phyloP scores from a whole-genome alignment of 2,888 invertebrate genomes.

The Drosophila anomalata region DNA sequence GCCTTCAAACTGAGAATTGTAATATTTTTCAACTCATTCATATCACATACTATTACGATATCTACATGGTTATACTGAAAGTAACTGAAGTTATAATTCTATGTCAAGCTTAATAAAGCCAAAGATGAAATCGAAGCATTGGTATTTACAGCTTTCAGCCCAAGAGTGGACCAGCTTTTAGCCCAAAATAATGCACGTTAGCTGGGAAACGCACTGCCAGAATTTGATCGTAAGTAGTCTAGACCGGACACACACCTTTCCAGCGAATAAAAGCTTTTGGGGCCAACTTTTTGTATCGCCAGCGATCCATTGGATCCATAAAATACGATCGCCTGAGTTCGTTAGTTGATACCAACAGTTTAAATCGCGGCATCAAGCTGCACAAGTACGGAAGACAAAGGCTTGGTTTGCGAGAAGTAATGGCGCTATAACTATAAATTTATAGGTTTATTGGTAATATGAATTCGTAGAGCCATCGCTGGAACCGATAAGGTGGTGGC shows the following conservation, averaged over 20 bases:
- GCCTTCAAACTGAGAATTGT: conserved; percentile 26
- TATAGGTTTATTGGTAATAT: too few relatives aligned
- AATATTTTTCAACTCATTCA: conserved; percentile 12
- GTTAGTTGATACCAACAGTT: too few relatives aligned
- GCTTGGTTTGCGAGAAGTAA: too few relatives aligned
- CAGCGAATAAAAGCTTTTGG: background rate
- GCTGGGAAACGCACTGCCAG: background rate
- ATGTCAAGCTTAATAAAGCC: conserved; percentile 69
- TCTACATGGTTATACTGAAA: conserved; percentile 21
- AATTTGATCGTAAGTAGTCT: background rate
- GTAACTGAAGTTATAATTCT: conserved; percentile 38
- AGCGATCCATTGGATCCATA: background rate
- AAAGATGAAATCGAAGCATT: conserved; percentile 54
- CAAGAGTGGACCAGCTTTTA: too few relatives aligned
- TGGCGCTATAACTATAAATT: too few relatives aligned
- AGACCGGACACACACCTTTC: background rate
- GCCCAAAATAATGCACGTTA: background rate
- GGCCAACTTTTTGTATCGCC: background rate
- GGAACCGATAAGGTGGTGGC: background rate
- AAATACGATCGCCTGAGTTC: background rate
- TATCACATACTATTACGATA: conserved; percentile 3
- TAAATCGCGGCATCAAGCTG: too few relatives aligned
- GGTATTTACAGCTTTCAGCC: background rate
- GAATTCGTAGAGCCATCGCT: background rate
- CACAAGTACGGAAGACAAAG: too few relatives aligned